phyloP scores from a whole-genome alignment of 2,888 invertebrate genomes.

The Baccha elongata region DNA sequence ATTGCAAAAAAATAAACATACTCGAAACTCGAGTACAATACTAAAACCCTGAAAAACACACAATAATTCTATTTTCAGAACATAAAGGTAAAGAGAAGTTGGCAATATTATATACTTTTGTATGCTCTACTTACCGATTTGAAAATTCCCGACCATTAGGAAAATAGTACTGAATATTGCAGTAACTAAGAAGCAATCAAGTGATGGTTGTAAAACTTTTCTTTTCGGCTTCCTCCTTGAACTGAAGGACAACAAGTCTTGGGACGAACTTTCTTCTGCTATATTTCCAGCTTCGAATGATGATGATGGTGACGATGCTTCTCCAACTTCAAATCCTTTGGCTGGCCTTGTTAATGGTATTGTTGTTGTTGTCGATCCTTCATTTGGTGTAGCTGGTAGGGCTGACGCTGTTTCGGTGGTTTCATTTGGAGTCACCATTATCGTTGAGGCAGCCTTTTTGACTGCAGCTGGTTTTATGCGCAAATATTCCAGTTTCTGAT shows the following conservation, averaged over 20 bases:
- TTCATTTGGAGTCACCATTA: slow-evolving; percentile 41
- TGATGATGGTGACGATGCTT: slow-evolving; percentile 7
- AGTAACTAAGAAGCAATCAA: slow-evolving; percentile 71
- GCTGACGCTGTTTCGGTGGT: slow-evolving; percentile 32
- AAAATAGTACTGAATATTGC: slow-evolving; percentile 72
- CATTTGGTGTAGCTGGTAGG: slow-evolving; percentile 20
- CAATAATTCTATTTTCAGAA: slow-evolving; percentile 17
- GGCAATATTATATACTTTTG: slow-evolving; percentile 2
- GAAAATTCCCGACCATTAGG: slow-evolving; percentile 70
- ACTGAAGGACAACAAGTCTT: slow-evolving; percentile 61
- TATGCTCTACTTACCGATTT: slow-evolving; percentile 69
- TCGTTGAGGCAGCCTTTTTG: slow-evolving; percentile 37
- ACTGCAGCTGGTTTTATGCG: slow-evolving; percentile 37
- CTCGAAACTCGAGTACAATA: slow-evolving; percentile 10
- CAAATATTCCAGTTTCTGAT: slow-evolving; percentile 23
- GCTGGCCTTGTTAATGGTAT: slow-evolving; percentile 25
- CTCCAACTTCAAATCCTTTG: slow-evolving; percentile 10
- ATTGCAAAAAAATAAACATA: slow-evolving; percentile 16
- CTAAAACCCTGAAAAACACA: slow-evolving; percentile 10
- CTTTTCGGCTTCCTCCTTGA: slow-evolving; percentile 69
- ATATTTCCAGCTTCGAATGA: slow-evolving; percentile 18
- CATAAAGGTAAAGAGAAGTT: slow-evolving; percentile 17
- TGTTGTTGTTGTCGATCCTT: slow-evolving; percentile 36
- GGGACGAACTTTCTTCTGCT: slow-evolving; percentile 50
- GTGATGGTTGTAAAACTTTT: slow-evolving; percentile 69